These are phyloP conservation scores for Drosophila pallidifrons DNA, from an alignment of 1,140 invertebrate genomes.

Conservation along the genomic window DNA sequence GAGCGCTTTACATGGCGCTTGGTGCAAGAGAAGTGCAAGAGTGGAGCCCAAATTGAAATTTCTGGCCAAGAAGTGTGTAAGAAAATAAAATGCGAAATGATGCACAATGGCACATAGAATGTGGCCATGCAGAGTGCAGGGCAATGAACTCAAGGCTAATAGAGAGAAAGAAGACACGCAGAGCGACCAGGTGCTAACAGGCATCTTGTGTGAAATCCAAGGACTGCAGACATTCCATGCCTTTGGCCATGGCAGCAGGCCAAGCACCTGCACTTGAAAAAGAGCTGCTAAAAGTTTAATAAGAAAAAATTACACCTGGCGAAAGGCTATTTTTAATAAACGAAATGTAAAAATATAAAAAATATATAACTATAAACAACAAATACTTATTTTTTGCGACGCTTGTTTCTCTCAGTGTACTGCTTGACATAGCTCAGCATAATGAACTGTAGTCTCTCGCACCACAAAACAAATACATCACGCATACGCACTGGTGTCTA, in stretches of 20 bases:
- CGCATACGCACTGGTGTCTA: constrained; percentile 57
- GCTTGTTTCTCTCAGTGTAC: constrained; percentile 19
- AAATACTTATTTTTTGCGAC: no score
- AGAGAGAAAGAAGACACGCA: constrained; percentile 3
- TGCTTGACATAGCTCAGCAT: constrained; percentile 17
- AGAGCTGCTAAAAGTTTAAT: background rate
- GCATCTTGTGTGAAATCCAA: constrained; percentile 29
- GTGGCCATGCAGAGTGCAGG: constrained; percentile 4
- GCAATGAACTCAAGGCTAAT: constrained; percentile 47
- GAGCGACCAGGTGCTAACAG: background rate
- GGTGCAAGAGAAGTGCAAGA: constrained; percentile 18
- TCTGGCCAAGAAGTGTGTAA: constrained; percentile 23
- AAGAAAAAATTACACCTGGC: background rate
- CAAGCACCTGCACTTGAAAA: constrained; percentile 25
- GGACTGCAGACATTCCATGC: constrained; percentile 28
- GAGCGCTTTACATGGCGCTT: constrained; percentile 20
- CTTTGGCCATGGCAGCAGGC: constrained; percentile 12
- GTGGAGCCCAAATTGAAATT: constrained; percentile 42
- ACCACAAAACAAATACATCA: constrained; percentile 37
- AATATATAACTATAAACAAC: background rate
- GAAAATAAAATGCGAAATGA: constrained; percentile 43
- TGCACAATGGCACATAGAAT: constrained; percentile 32
- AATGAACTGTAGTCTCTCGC: constrained; percentile 52
- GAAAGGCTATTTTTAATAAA: background rate
- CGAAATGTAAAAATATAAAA: background rate